These are phyloP conservation scores for Apamea monoglypha DNA, from an alignment of 2,888 invertebrate genomes.

Conservation along the genomic window DNA sequence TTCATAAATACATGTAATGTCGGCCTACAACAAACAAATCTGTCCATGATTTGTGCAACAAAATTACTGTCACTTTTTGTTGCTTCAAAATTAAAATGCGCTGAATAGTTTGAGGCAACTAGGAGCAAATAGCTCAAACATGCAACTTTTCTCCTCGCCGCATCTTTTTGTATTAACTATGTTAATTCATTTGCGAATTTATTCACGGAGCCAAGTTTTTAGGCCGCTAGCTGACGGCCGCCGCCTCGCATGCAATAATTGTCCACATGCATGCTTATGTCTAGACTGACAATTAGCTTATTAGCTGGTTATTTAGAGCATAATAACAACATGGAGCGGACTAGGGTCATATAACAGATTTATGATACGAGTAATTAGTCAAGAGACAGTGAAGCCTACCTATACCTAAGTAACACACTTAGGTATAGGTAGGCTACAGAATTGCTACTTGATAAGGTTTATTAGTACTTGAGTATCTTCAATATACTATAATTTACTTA, in stretches of 20 bases:
- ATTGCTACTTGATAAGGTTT: background rate
- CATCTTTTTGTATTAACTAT: constrained; percentile 42
- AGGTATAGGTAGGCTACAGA: background rate
- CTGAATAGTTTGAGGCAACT: constrained; percentile 32
- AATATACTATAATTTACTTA: background rate
- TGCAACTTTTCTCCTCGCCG: constrained; percentile 54
- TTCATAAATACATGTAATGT: background rate
- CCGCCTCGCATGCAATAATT: constrained; percentile 59
- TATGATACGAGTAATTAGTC: constrained; percentile 12
- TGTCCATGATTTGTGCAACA: background rate
- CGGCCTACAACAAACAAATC: background rate
- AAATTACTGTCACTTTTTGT: constrained; percentile 39
- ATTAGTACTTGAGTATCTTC: background rate
- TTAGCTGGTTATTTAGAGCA: constrained; percentile 74
- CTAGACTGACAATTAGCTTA: constrained; percentile 65
- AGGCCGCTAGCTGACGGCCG: constrained; percentile 57
- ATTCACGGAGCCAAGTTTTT: constrained; percentile 63
- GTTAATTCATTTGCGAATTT: constrained; percentile 52
- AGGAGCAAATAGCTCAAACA: constrained; percentile 45
- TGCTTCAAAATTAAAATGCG: constrained; percentile 29
- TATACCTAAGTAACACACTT: background rate
- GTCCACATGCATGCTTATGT: constrained; percentile 60
- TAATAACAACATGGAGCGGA: constrained; percentile 60
- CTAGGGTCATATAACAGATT: constrained; percentile 55
- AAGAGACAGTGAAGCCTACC: background rate